phyloP scores from a whole-genome alignment of 92 coral and sea anemone species.

The Epizoanthus rinbou region DNA sequence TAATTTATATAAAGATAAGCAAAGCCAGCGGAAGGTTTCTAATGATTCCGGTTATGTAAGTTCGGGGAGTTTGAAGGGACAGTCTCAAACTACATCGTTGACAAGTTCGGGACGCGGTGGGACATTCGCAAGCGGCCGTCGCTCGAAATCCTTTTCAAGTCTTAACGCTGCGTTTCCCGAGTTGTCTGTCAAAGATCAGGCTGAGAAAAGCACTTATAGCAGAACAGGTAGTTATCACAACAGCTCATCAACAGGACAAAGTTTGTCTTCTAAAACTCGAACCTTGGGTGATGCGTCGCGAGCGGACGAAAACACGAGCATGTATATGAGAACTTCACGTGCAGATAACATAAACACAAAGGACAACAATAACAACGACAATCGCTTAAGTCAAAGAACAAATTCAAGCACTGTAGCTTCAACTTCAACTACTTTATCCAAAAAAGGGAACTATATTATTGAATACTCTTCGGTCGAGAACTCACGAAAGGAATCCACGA shows the following conservation, averaged over 20 bases:
- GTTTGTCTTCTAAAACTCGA: constrained; percentile 34
- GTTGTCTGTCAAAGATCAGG: constrained; percentile 30
- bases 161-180: constrained; percentile 10
- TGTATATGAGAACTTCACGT: constrained; percentile 10
- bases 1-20: neutral
- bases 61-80: constrained; percentile 29
- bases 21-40: constrained; percentile 27
- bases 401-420: neutral
- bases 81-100: neutral
- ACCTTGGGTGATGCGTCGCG: constrained; percentile 27
- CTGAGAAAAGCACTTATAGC: neutral
- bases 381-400: constrained; percentile 7
- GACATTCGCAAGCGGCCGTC: constrained; percentile 26
- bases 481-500: neutral
- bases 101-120: neutral
- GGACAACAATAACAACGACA: neutral
- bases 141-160: constrained; percentile 24
- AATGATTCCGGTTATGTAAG: constrained; percentile 39
- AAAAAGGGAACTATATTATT: neutral
- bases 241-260: constrained; percentile 3
- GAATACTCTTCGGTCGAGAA: neutral
- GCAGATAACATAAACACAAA: neutral
- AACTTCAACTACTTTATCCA: constrained; percentile 28
- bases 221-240: neutral
- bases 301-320: constrained; percentile 21